These are phyloP conservation scores for Ibidorhyncha struthersii DNA, from an alignment of 2,113 vertebrate genomes.

Conservation along the genomic window DNA sequence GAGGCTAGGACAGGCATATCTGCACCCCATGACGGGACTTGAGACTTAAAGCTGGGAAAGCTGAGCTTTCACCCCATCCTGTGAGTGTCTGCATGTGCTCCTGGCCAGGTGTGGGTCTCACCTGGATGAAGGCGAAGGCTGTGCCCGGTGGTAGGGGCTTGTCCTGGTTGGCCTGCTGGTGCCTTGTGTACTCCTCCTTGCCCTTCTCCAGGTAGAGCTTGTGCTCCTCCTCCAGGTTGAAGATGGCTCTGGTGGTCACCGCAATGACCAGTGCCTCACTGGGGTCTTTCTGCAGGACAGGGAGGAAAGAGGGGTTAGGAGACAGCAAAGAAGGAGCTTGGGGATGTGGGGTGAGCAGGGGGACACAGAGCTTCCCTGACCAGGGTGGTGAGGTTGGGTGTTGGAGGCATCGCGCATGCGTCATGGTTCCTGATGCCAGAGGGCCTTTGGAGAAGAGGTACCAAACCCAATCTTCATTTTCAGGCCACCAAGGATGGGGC, in stretches of 20 bases:
- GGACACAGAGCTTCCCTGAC: neutral
- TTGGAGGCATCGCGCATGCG: neutral
- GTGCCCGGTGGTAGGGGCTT: constrained; percentile 57
- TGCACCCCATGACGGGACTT: fast-evolving
- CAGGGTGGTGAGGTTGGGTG: neutral
- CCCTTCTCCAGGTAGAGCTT: constrained; percentile 62
- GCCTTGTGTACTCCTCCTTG: constrained; percentile 40
- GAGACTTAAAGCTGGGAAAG: neutral
- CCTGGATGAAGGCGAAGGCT: constrained; percentile 73
- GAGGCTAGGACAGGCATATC: neutral
- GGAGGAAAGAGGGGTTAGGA: neutral
- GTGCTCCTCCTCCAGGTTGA: constrained; percentile 65
- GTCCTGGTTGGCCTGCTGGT: constrained; percentile 43
- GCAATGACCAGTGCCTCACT: constrained; percentile 74
- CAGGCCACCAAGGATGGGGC: neutral
- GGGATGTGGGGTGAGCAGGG: neutral
- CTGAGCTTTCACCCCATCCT: neutral
- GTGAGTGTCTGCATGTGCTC: fast-evolving
- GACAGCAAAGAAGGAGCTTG: neutral
- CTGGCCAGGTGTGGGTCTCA: neutral
- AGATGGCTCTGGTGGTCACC: constrained; percentile 73
- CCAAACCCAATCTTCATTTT: neutral
- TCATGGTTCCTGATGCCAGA: neutral
- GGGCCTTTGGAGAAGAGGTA: neutral
- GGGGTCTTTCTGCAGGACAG: constrained; percentile 72